Evolutionary conservation across 1,140 invertebrate genomes (phyloP).

Genomic region (Drosophila tristis): DNA sequence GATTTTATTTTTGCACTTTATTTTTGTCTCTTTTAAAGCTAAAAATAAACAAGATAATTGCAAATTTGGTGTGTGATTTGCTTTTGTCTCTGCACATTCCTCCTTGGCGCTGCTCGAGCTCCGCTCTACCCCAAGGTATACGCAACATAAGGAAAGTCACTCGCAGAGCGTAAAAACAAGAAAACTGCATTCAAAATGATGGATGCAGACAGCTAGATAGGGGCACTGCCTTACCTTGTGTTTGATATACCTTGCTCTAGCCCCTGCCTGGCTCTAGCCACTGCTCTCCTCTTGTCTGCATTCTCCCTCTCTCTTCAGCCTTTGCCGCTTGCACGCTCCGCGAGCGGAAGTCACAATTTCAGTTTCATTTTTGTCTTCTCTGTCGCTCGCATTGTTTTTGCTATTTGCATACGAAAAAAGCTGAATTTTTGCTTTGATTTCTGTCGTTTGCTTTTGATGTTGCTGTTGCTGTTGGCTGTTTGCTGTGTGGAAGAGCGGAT

Average conservation of each 20-base stretch:
- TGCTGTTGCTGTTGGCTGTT: constrained; percentile 1
- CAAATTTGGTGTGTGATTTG: constrained; percentile 48
- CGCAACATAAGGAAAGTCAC: no score
- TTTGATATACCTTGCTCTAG: no score
- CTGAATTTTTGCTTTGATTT: constrained; percentile 3
- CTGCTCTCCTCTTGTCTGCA: not conserved
- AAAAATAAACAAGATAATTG: constrained; percentile 74
- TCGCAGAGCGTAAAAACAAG: no score
- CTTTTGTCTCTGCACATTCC: constrained; percentile 1
- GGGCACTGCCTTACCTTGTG: no score
- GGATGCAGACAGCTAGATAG: no score
- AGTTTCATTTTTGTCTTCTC: constrained; percentile 51
- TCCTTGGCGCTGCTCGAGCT: not conserved
- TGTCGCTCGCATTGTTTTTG: constrained; percentile 7
- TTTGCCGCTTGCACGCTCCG: constrained; percentile 1
- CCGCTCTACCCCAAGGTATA: no score
- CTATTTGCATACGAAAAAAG: constrained; percentile 17
- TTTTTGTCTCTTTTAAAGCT: constrained; percentile 54
- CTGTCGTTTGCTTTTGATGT: constrained; percentile 30
- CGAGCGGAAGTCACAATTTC: constrained; percentile 69
- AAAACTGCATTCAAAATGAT: no score
- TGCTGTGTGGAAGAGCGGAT: constrained; percentile 49
- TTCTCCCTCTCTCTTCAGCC: constrained; percentile 8
- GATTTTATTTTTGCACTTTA: constrained; percentile 21
- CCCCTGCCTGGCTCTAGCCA: not conserved